phyloP scores from a whole-genome alignment of 2,113 vertebrate genomes.

The Semnopithecus entellus region DNA sequence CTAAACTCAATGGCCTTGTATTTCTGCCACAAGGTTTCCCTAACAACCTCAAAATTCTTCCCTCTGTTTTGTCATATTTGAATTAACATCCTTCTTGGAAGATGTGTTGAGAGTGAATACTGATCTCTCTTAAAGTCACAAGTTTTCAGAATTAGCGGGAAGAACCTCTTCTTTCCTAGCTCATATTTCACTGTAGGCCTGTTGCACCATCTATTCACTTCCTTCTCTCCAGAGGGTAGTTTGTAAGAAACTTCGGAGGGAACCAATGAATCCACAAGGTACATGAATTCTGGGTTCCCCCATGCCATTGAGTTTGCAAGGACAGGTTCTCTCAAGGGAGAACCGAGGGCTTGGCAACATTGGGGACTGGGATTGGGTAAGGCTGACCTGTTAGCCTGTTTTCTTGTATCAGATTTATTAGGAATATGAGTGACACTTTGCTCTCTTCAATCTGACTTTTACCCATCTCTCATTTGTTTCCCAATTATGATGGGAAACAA shows the following conservation, averaged over 20 bases:
- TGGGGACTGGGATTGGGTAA: neutral
- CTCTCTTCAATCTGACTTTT: neutral
- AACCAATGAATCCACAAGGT: neutral
- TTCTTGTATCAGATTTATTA: neutral
- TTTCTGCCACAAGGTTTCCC: neutral
- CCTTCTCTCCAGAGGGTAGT: neutral
- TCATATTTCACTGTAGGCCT: neutral
- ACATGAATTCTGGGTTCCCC: neutral
- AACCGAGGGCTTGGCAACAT: neutral
- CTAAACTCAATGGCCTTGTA: neutral
- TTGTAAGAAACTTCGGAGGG: neutral
- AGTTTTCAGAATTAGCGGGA: neutral
- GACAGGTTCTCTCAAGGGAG: neutral
- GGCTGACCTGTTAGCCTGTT: neutral
- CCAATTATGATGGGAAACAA: neutral
- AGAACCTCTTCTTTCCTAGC: neutral
- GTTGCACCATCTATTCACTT: neutral
- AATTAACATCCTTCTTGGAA: neutral
- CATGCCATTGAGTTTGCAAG: neutral
- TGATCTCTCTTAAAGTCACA: neutral
- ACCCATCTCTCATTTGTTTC: neutral
- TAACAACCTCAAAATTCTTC: neutral
- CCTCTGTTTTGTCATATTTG: neutral
- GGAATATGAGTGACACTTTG: neutral
- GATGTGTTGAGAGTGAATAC: neutral